Evolutionary conservation across 2,888 invertebrate species (phyloP).

Genomic region (Calameuta idolon): DNA sequence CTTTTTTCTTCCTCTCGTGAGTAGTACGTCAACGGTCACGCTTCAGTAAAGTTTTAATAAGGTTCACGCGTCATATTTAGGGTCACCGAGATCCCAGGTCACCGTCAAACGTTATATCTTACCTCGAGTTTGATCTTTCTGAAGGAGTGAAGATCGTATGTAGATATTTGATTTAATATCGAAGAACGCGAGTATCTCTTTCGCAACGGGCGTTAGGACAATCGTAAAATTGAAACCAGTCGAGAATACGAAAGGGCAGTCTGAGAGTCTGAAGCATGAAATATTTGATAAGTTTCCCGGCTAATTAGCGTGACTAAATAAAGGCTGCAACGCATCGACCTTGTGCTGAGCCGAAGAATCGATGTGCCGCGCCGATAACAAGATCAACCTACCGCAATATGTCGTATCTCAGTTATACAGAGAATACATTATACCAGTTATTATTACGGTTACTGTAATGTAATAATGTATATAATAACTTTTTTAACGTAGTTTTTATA

Average conservation of each 20-base stretch:
- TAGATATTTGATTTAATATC: background rate
- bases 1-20: background rate
- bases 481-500: no score
- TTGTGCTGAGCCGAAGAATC: background rate
- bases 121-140: background rate
- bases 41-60: no score
- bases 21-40: background rate
- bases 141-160: background rate
- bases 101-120: background rate
- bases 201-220: background rate
- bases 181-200: background rate
- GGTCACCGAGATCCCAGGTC: no score
- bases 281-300: background rate
- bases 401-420: background rate
- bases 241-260: background rate
- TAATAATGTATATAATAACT: background rate
- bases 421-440: background rate
- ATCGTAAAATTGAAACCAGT: background rate
- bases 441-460: background rate
- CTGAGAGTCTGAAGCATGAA: background rate
- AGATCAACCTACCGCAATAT: background rate
- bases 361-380: background rate
- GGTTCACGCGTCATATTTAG: no score
- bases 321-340: background rate
- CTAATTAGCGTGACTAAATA: background rate